Evolutionary conservation across 1,140 invertebrate species (phyloP).

Genomic region (Sinella curviseta): DNA sequence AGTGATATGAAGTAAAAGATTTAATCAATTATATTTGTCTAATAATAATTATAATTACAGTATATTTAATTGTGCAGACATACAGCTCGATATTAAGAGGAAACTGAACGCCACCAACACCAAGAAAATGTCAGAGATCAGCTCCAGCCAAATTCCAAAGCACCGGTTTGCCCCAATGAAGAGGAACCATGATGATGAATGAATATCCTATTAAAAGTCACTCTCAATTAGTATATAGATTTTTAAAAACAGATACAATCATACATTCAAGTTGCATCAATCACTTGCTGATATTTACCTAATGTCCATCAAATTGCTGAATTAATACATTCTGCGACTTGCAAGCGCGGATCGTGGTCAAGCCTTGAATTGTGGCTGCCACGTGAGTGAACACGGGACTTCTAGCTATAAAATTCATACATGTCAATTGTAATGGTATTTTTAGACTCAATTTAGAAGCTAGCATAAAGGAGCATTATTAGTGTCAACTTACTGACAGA

Average conservation of each 20-base stretch:
- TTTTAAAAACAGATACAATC: background rate
- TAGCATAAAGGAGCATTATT: background rate
- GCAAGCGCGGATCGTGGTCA: slow-evolving; percentile 61
- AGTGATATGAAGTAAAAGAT: slow-evolving; percentile 15
- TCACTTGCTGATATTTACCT: slow-evolving; percentile 44
- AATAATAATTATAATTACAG: background rate
- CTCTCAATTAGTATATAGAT: background rate
- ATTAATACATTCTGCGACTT: slow-evolving; percentile 57
- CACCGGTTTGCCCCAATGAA: slow-evolving; percentile 68
- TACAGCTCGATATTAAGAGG: slow-evolving; percentile 54
- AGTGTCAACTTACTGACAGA: slow-evolving; percentile 51
- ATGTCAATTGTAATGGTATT: background rate
- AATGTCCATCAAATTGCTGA: slow-evolving; percentile 53
- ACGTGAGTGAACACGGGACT: slow-evolving; percentile 64
- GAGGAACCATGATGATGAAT: slow-evolving; percentile 70
- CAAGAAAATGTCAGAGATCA: slow-evolving; percentile 71
- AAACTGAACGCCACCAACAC: slow-evolving; percentile 65
- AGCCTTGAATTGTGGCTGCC: slow-evolving; percentile 59
- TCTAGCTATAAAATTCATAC: slow-evolving; percentile 55
- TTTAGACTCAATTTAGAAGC: background rate
- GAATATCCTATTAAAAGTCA: slow-evolving; percentile 29
- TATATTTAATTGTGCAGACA: slow-evolving; percentile 52
- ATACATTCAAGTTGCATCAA: no score
- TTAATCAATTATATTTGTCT: background rate
- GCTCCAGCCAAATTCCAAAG: slow-evolving; percentile 70